A percentile compares a stretch with the other conserved stretches of the same genome.
These are phyloP conservation scores for Pteria penguin DNA, from an alignment of 2,888 invertebrate genomes.

Conservation along the genomic window DNA sequence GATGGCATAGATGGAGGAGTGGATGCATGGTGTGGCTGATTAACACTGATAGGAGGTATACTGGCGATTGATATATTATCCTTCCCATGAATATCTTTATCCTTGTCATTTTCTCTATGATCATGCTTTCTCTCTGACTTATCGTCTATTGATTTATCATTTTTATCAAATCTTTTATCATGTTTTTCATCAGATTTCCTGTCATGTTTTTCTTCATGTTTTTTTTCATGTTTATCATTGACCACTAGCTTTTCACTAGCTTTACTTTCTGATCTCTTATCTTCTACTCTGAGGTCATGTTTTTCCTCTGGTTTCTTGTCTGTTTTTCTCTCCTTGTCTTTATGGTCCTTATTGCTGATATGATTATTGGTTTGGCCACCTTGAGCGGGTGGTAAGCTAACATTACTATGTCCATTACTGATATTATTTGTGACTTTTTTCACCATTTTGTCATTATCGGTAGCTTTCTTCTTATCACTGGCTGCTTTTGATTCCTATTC, in stretches of 20 bases:
- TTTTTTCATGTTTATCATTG: slow-evolving; percentile 11
- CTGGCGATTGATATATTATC: slow-evolving; percentile 45
- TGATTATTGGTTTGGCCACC: slow-evolving; percentile 16
- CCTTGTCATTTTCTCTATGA: slow-evolving; percentile 41
- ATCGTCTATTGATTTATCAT: slow-evolving; percentile 32
- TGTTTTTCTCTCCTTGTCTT: slow-evolving; percentile 36
- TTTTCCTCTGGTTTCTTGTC: background rate
- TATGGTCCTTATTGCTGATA: slow-evolving; percentile 30
- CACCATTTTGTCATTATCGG: slow-evolving; percentile 66
- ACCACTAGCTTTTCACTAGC: background rate
- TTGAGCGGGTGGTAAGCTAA: slow-evolving; percentile 40
- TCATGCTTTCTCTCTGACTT: slow-evolving; percentile 45
- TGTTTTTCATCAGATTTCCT: slow-evolving; percentile 48
- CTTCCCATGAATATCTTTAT: slow-evolving; percentile 46
- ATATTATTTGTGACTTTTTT: slow-evolving; percentile 55
- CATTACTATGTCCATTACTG: slow-evolving; percentile 34
- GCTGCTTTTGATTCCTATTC: slow-evolving; percentile 47
- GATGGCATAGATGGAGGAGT: slow-evolving; percentile 58
- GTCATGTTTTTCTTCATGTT: slow-evolving; percentile 31
- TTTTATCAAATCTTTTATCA: slow-evolving; percentile 31
- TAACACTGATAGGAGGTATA: slow-evolving; percentile 63
- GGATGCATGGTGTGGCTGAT: slow-evolving; percentile 44
- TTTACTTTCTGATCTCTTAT: background rate
- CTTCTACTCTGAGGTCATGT: too few relatives aligned
- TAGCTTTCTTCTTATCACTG: slow-evolving; percentile 65